phyloP scores from a whole-genome alignment of 64 coral and sea anemone species.

The Porites lutea region DNA sequence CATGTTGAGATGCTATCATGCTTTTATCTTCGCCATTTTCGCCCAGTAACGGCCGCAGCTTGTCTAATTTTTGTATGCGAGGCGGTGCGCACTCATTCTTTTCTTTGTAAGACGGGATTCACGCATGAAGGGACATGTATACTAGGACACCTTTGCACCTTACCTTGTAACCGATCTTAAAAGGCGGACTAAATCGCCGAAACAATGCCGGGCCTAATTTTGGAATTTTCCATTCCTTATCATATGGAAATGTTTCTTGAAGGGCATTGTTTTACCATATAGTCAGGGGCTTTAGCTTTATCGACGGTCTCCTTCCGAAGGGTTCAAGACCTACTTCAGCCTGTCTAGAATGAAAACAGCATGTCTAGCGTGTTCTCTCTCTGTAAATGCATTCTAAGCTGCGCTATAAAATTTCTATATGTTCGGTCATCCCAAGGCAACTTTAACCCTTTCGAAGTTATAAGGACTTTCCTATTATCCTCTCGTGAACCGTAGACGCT shows the following conservation, averaged over 20 bases:
- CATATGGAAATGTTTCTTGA: neutral
- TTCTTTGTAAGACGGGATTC: slow-evolving; percentile 8
- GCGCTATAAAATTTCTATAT: too few species aligned
- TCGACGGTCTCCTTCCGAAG: too few species aligned
- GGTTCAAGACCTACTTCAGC: too few species aligned
- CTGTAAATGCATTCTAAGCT: too few species aligned
- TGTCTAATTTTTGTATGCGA: slow-evolving; percentile 25
- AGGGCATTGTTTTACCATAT: too few species aligned
- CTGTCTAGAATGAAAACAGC: too few species aligned
- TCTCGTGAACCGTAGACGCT: too few species aligned
- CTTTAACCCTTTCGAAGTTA: too few species aligned
- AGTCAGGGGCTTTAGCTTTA: too few species aligned
- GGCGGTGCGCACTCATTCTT: neutral
- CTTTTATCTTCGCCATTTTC: neutral
- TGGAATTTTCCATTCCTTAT: neutral
- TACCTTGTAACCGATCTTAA: neutral
- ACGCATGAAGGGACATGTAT: neutral
- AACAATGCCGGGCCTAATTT: neutral
- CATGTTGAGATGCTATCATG: slow-evolving; percentile 21
- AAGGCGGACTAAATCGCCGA: neutral
- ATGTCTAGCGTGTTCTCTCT: too few species aligned
- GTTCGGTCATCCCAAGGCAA: too few species aligned
- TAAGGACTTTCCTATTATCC: too few species aligned
- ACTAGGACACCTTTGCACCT: neutral
- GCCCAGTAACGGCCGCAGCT: slow-evolving; percentile 39